Percentiles rank a stretch among this genome's conserved stretches.
phyloP scores from a whole-genome alignment of 2,888 invertebrate genomes.

The Ganaspis brasiliensis region DNA sequence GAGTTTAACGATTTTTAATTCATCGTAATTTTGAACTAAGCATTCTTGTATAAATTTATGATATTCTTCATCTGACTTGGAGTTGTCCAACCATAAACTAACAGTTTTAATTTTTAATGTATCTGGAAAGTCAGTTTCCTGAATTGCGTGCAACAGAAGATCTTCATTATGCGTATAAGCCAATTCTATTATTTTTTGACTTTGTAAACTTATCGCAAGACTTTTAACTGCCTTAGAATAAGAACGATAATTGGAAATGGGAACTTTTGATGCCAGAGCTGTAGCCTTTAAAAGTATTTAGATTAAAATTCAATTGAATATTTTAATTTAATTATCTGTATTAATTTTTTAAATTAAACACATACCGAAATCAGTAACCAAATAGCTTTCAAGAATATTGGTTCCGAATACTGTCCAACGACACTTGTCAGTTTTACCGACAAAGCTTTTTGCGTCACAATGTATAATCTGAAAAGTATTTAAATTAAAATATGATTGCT shows the following conservation, averaged over 20 bases:
- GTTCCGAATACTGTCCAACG: background rate
- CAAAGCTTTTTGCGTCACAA: background rate
- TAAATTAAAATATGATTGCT: background rate
- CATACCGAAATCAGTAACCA: slow-evolving; percentile 68
- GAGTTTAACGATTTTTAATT: slow-evolving; percentile 21
- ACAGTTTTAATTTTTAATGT: slow-evolving; percentile 57
- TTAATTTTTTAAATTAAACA: background rate
- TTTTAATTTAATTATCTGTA: too few relatives aligned
- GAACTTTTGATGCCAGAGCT: background rate
- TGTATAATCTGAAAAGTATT: slow-evolving; percentile 10
- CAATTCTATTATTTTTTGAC: background rate
- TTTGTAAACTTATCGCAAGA: slow-evolving; percentile 1
- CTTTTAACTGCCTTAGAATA: background rate
- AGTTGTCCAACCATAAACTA: slow-evolving; percentile 65
- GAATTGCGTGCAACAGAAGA: slow-evolving; percentile 60
- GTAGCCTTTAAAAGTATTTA: background rate
- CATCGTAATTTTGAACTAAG: background rate
- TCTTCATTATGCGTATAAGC: slow-evolving; percentile 67
- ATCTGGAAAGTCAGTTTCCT: slow-evolving; percentile 56
- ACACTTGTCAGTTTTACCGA: background rate
- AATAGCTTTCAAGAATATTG: slow-evolving; percentile 60
- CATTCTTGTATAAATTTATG: slow-evolving; percentile 23
- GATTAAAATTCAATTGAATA: background rate
- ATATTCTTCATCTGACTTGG: slow-evolving; percentile 47
- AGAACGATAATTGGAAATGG: background rate